A percentile compares a stretch with the other conserved stretches of the same genome.
These are phyloP conservation scores for Pterostichus niger DNA, from an alignment of 2,888 invertebrate species.

Conservation along the genomic window DNA sequence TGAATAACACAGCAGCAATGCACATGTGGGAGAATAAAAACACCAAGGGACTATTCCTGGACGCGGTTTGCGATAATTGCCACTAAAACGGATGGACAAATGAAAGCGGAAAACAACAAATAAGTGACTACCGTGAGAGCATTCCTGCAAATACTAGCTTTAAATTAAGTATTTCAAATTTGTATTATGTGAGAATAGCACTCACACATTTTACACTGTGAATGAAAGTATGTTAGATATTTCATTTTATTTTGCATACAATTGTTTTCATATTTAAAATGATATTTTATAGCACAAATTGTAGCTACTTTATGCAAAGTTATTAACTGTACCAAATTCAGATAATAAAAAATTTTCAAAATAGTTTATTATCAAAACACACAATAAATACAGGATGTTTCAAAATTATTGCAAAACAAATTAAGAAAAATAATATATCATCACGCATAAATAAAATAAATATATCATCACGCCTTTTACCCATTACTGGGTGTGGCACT, in stretches of 20 bases:
- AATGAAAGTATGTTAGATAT: too few species aligned
- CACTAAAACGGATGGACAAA: slow-evolving; percentile 50
- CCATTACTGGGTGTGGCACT: too few species aligned
- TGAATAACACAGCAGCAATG: background rate
- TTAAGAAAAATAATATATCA: too few species aligned
- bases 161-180: background rate
- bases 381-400: too few species aligned
- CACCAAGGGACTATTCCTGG: slow-evolving; percentile 35
- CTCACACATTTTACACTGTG: background rate
- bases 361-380: too few species aligned
- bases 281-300: background rate
- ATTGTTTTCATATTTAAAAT: slow-evolving; percentile 14
- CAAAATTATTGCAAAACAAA: too few species aligned
- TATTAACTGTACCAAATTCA: too few species aligned
- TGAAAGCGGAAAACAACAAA: slow-evolving; percentile 49
- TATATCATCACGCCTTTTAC: too few species aligned
- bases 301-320: too few species aligned
- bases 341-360: too few species aligned
- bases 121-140: slow-evolving; percentile 40
- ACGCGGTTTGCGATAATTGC: slow-evolving; percentile 35
- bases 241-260: slow-evolving; percentile 13
- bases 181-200: slow-evolving; percentile 18
- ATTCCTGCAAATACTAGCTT: background rate
- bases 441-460: too few species aligned
- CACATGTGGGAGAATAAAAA: slow-evolving; percentile 9